Evolutionary conservation across 2,113 vertebrate species (phyloP).

Genomic region (Heteronetta atricapilla): DNA sequence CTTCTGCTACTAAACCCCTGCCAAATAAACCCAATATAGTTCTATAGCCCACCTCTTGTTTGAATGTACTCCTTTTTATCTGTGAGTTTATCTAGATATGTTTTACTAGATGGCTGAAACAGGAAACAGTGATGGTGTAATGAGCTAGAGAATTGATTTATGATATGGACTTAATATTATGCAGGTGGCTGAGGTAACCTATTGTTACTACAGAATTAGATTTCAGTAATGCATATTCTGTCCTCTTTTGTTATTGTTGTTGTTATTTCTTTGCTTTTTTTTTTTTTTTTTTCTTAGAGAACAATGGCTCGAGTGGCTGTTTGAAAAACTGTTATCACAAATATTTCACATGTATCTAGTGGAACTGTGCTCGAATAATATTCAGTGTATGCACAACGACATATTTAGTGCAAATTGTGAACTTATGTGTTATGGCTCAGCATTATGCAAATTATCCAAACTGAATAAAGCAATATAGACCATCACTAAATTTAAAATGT

Average conservation of each 20-base stretch:
- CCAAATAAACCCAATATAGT: neutral
- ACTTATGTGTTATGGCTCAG: neutral
- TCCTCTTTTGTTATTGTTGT: neutral
- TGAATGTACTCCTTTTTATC: neutral
- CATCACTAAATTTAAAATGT: neutral
- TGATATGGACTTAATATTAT: neutral
- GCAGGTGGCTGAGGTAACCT: slow-evolving; percentile 4
- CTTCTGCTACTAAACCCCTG: no score
- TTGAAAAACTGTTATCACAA: neutral
- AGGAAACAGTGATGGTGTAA: neutral
- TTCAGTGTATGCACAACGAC: neutral
- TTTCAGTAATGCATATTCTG: neutral
- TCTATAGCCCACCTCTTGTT: neutral
- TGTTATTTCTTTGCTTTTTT: neutral
- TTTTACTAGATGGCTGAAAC: neutral
- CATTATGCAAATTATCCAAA: slow-evolving; percentile 2
- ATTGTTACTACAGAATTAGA: neutral
- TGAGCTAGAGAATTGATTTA: slow-evolving; percentile 24
- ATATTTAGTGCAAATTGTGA: neutral
- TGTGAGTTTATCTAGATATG: neutral
- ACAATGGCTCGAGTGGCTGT: neutral
- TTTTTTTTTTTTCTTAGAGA: neutral
- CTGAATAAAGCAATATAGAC: neutral
- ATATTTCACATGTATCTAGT: neutral
- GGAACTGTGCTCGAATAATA: neutral